Evolutionary conservation across 2,113 vertebrate species (phyloP).

Genomic region (Oreochromis spilurus): DNA sequence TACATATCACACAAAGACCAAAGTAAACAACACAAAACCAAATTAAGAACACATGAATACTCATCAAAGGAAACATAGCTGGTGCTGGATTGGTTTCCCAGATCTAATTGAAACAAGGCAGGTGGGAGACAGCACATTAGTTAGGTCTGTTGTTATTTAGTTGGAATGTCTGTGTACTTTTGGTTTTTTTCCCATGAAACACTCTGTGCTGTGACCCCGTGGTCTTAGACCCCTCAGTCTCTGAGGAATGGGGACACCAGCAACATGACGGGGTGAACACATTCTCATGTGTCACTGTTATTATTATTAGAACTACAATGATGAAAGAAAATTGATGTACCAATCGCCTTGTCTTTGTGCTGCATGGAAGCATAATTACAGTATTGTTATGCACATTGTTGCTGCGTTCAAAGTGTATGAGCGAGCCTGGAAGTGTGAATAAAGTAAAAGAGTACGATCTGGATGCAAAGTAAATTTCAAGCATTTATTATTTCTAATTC

Average conservation of each 20-base stretch:
- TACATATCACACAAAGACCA: background rate
- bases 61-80: background rate
- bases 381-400: background rate
- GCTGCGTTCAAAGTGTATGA: background rate
- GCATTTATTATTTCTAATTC: background rate
- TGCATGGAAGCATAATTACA: background rate
- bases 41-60: background rate
- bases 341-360: background rate
- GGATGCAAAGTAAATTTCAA: background rate
- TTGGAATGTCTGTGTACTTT: background rate
- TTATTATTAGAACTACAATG: background rate
- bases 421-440: background rate
- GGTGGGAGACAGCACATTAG: background rate
- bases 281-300: background rate
- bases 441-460: background rate
- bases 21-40: background rate
- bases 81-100: background rate
- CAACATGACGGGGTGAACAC: background rate
- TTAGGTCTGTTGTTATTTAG: background rate
- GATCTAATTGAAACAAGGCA: background rate
- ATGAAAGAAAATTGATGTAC: background rate
- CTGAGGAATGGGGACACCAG: slow-evolving; percentile 37
- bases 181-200: background rate
- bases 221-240: background rate
- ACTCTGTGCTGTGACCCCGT: background rate